Percentiles rank a stretch among this genome's conserved stretches.
Conservation (phyloP, 2,113 vertebrate genomes). For the Morone chrysops region DNA sequence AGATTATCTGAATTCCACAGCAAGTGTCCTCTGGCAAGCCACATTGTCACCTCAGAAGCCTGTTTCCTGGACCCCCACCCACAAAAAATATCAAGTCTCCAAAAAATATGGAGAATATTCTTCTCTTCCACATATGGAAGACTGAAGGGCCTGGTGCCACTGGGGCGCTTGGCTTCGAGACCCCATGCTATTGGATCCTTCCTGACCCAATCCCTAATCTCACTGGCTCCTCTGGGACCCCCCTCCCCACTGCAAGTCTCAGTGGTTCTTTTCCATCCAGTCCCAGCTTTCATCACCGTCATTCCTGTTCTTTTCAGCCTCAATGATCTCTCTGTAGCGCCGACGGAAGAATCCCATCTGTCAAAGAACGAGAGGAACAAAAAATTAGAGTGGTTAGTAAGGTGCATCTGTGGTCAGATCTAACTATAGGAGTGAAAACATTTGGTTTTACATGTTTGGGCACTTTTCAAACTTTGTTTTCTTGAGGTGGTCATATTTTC, state of each 20-base stretch:
- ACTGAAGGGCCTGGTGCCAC: constrained; percentile 88
- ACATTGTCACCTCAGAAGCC: constrained; percentile 85
- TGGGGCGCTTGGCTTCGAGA: constrained; percentile 76
- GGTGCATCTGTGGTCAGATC: constrained; percentile 19
- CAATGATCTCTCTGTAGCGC: constrained; percentile 97
- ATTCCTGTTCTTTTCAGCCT: constrained; percentile 96
- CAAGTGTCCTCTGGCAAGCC: constrained; percentile 84
- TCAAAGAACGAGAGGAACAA: constrained; percentile 55
- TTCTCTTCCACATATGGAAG: constrained; percentile 99
- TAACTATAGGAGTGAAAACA: not conserved
- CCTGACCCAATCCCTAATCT: constrained; percentile 76
- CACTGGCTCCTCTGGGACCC: constrained; percentile 91
- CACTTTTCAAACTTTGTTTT: not conserved
- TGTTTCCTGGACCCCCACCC: constrained; percentile 81
- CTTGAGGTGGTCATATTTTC: not conserved
- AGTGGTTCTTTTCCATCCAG: constrained; percentile 97
- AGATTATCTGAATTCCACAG: constrained; percentile 81
- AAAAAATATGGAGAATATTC: constrained; percentile 99
- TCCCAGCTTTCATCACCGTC: constrained; percentile 98
- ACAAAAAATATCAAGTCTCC: constrained; percentile 91
- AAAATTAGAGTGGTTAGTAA: not conserved
- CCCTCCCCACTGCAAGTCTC: constrained; percentile 85
- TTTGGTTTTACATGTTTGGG: constrained; percentile 16
- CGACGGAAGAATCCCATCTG: constrained; percentile 99
- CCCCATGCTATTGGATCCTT: constrained; percentile 84